A percentile compares a stretch with the other conserved stretches of the same genome.
These are phyloP conservation scores for Sesamia nonagrioides DNA, from an alignment of 1,140 invertebrate species.

Conservation along the genomic window DNA sequence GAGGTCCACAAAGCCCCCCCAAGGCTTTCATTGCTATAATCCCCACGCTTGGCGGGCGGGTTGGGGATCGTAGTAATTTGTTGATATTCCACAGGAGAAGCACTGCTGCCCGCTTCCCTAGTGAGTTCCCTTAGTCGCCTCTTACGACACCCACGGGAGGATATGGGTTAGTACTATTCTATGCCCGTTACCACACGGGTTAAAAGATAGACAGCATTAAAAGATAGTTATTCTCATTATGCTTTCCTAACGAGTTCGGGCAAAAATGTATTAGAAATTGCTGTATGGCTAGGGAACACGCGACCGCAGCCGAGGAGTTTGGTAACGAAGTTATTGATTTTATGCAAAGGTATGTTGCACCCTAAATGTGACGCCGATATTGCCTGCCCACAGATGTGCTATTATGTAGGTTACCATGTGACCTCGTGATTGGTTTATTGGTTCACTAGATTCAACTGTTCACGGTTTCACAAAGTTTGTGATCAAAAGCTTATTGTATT, in stretches of 20 bases:
- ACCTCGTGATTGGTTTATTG: constrained; percentile 35
- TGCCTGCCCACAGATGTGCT: constrained; percentile 23
- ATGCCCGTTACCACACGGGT: too few species aligned
- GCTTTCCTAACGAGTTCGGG: constrained; percentile 19
- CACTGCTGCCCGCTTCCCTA: too few species aligned
- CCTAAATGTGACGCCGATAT: constrained; percentile 51
- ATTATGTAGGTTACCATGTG: not conserved
- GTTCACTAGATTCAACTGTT: not conserved
- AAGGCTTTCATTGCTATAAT: too few species aligned
- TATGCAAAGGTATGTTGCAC: constrained; percentile 61
- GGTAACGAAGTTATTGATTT: constrained; percentile 62
- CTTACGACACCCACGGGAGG: too few species aligned
- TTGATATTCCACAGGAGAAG: too few species aligned
- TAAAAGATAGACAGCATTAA: constrained; percentile 1
- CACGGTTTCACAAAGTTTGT: too few species aligned
- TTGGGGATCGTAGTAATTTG: too few species aligned
- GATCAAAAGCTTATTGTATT: too few species aligned
- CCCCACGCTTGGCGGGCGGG: too few species aligned
- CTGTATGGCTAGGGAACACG: not conserved
- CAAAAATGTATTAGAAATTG: constrained; percentile 25
- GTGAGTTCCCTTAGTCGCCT: too few species aligned
- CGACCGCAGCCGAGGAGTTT: constrained; percentile 53
- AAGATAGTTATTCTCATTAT: constrained; percentile 24
- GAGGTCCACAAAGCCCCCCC: too few species aligned
- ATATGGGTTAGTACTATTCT: too few species aligned